Base-by-base conservation (phyloP, 35 echinoderm and acorn worm species). In the Holothuria glaberrima region DNA sequence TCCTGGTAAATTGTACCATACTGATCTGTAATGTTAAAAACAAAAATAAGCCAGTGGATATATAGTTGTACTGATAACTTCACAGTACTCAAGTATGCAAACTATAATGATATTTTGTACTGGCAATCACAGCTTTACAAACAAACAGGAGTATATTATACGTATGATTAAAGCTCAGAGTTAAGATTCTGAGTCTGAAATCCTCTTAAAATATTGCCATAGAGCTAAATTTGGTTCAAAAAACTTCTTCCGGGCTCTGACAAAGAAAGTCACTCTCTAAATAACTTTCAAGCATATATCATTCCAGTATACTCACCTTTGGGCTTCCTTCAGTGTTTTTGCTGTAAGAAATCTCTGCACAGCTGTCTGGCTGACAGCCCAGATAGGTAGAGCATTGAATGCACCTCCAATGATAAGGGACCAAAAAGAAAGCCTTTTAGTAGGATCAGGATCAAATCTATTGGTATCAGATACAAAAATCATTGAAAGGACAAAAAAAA, bases 291-390 rank as follows among this genome's bases (percentile, higher is more conserved):
- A 54, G 12, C 16, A 14, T 6, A 16, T 1, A 10, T 78, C 5
- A 54, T 17, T 54, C 50, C 16, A 17, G 16, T 54, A 19, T 7
- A 31, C 72, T 90, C 68, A 97, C 95, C 65, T 97, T 83, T 92
- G 87, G 54, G 95, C 95, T 71, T 94, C 95, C 82, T 92, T 97
- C 22, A 92, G 70, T 41, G 82, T 78, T 64, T 86, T 92, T 62
- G 95, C 86, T 14, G 95, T 97, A 21, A 97, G 95, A 90, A 97
- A 97, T 77, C 95, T 73, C 87, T 97, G 95, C 5, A 97, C 92
- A 46, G 95, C 88, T 29, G 89, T 92, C 62, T 97, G 95, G 31
- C 95, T 97, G 60, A 97, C 92, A 33, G 95, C 95, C 95, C 95
- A 97, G 16, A 94, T 46, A n/a, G 92, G 78, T 41, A 97, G 87